Base-by-base conservation (phyloP, 2,113 vertebrate genomes). In the Origma solitaria region DNA sequence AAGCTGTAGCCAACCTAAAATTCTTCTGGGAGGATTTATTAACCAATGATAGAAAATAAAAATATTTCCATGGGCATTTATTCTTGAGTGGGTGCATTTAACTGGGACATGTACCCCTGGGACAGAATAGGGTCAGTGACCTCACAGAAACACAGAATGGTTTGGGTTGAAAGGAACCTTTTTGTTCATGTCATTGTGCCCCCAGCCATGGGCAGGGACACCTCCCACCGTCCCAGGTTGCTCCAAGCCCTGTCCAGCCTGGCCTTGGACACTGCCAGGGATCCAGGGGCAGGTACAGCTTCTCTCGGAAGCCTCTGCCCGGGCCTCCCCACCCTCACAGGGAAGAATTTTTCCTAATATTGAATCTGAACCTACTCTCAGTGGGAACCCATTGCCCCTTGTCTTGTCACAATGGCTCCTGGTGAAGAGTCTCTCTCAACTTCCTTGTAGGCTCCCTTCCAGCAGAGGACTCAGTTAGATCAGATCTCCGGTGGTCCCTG, bases 251-350 rank as follows among this genome's bases (percentile, higher is more conserved):
- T 3, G 2, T 37, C 42, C 58, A 75, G 1, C 6, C 9, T 23
- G 13, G 17, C 25, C 78, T 76, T 20, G n/a, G 11, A 15, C n/a
- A 68, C 33, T 60, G n/a, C 14, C 70, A 89, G n/a, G 30, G 21
- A 23, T 14, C 27, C 27, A 30, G 6, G 16, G 6, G 9, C 23
- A 68, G 28, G 5, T n/a, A 60, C 45, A 45, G 9, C 14, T 75
- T n/a, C 38, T 61, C 38, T 57, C 33, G 8, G 4, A 7, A 65
- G 0, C 3, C 27, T 47, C 6, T 53, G 24, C n/a, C 45, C 31
- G 11, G 20, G 9, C 24, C 24, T 61, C 0, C 0, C 16, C 16
- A 16, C 4, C 12, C 7, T 69, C 54, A 22, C 24, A 47, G 30
- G 21, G 20, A 82, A 42, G 6, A 27, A 40, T 5, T 40, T 54